Evolutionary conservation across 2,113 vertebrate genomes (phyloP), one percentile per base, ranked within the genome.

Genomic region (Ardeotis arabs): DNA sequence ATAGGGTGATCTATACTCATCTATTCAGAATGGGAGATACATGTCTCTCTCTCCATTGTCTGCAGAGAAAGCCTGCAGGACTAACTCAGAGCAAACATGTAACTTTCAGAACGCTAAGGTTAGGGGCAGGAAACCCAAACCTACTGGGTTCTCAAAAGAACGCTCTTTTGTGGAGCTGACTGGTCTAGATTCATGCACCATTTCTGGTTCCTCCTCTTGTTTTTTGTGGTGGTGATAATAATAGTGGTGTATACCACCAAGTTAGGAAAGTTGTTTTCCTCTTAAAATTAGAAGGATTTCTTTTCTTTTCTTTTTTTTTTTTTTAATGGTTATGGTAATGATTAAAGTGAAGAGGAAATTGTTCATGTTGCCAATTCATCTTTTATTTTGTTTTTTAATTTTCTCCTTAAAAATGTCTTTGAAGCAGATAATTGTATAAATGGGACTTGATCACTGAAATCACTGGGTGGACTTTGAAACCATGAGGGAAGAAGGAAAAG

Each of bases 401-500:
- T 96, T 92, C 67, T 87, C 58, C 53, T 87, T 92, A 55, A 92
- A 94, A 94, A 79, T 49, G 29, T 85, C 74, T 96, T 93, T 96
- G 91, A 95, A 95, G 84, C 50, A 73, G 90, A 67, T 93, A 92
- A 95, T 95, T 87, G 66, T 92, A 84, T 64, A 91, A 96, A 91
- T 94, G 84, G 95, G 77, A 87, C 83, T 84, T 87, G 86, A 89
- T 86, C 62, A 82, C n/a, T 92, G 87, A 82, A 94, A 97, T 96
- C 92, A 87, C 69, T 87, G 87, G 25, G 94, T 91, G 70, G 81
- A 94, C 91, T 95, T 95, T 67, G 80, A 94, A 95, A 89, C 87
- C 37, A 75, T 73, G n/a, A 93, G 70, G 74, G 81, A 53, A 91
- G 87, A 94, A 83, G 55, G 62, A 87, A 90, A 89, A 87, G 74